Evolutionary conservation across 37 sponge, comb jelly and placozoan genomes (phyloP).

Genomic region (Theonella swinhoei): DNA sequence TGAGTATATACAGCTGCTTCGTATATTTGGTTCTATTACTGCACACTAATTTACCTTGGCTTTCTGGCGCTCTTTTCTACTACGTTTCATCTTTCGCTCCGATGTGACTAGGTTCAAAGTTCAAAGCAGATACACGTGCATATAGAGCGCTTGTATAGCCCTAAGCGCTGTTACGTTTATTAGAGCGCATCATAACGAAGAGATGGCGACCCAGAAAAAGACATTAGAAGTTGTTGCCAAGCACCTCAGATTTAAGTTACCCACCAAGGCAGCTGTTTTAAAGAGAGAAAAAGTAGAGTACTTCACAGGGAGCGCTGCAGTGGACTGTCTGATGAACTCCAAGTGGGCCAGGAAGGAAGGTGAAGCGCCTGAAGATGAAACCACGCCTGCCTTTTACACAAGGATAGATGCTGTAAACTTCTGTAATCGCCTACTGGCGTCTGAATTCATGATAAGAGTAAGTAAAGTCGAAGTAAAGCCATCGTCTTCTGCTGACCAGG

Average conservation of each 20-base stretch:
- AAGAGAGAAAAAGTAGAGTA: slow-evolving; percentile 72
- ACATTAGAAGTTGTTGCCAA: slow-evolving; percentile 17
- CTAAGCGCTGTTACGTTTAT: too few species aligned
- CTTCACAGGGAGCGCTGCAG: slow-evolving; percentile 68
- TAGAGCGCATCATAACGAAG: too few species aligned
- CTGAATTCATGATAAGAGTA: slow-evolving; percentile 43
- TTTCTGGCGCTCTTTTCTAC: too few species aligned
- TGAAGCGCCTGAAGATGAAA: not conserved
- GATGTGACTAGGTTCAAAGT: too few species aligned
- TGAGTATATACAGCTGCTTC: too few species aligned
- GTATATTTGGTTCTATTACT: too few species aligned
- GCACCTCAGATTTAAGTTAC: slow-evolving; percentile 47
- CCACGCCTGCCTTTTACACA: slow-evolving; percentile 31
- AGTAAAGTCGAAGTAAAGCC: slow-evolving; percentile 55
- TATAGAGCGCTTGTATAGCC: too few species aligned
- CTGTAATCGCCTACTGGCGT: slow-evolving; percentile 38
- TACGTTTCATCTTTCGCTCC: too few species aligned
- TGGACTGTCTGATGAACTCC: slow-evolving; percentile 65
- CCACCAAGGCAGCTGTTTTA: slow-evolving; percentile 53
- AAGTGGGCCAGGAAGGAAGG: slow-evolving; percentile 38
- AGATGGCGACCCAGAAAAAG: not conserved
- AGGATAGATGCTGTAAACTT: slow-evolving; percentile 43
- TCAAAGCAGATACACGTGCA: too few species aligned
- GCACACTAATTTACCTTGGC: too few species aligned
- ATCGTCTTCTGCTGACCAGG: slow-evolving; percentile 1